Evolutionary conservation across 2,797 vertebrate species (phyloP).

Genomic region (Orestias chungarensis): DNA sequence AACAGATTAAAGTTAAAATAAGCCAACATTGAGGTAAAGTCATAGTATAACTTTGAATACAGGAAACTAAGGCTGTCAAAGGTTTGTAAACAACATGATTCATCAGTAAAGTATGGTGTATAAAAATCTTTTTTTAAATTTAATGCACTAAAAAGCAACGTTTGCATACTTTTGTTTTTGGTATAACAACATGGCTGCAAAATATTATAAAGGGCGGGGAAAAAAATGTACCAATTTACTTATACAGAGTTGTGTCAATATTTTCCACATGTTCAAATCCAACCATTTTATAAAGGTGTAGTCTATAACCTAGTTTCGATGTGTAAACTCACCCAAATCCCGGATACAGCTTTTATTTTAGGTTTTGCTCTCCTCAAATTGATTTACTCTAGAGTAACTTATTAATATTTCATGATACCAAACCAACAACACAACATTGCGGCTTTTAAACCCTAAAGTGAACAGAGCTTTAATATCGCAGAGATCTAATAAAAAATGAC

Average conservation of each 20-base stretch:
- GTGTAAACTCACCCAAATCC: neutral
- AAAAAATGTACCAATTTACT: neutral
- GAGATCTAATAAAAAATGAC: slow-evolving; percentile 41
- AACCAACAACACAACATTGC: slow-evolving; percentile 1
- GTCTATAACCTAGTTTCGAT: neutral
- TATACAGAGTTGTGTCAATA: neutral
- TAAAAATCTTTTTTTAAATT: no score
- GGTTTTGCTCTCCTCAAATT: slow-evolving; percentile 7
- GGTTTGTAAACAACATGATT: neutral
- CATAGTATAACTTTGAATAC: neutral
- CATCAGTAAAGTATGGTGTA: neutral
- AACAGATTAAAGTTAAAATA: neutral
- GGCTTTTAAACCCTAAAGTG: slow-evolving; percentile 22
- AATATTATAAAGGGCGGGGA: neutral
- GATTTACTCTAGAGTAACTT: slow-evolving; percentile 15
- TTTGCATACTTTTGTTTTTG: no score
- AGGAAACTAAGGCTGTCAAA: neutral
- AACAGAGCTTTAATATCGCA: slow-evolving; percentile 43
- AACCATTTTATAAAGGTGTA: neutral
- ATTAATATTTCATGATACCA: slow-evolving; percentile 16
- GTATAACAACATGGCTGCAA: neutral
- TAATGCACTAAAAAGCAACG: no score
- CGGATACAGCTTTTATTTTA: neutral
- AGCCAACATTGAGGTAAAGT: neutral
- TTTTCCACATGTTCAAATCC: neutral